phyloP scores from a whole-genome alignment of 1,140 invertebrate genomes.

The Grapholita molesta region DNA sequence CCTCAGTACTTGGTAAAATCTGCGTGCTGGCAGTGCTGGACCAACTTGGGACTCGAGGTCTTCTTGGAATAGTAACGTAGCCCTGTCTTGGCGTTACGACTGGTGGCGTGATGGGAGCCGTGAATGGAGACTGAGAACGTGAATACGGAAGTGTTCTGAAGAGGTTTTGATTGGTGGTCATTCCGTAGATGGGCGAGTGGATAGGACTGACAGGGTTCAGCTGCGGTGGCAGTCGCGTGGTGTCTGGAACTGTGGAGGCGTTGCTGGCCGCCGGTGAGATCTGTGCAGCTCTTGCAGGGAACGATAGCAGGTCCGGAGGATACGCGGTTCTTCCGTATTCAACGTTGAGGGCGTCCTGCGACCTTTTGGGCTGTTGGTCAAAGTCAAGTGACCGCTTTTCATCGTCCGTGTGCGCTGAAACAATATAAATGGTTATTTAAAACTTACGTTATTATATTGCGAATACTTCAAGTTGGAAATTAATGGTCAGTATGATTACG shows the following conservation, averaged over 20 bases:
- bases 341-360: conserved; percentile 71
- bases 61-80: conserved; percentile 90
- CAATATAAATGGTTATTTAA: conserved; percentile 25
- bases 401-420: conserved; percentile 80
- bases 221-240: conserved; percentile 73
- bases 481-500: neutral
- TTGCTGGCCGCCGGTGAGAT: conserved; percentile 86
- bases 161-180: conserved; percentile 72
- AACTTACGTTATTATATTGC: neutral
- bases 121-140: conserved; percentile 85
- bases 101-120: conserved; percentile 76
- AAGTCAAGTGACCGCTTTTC: conserved; percentile 81
- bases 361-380: conserved; percentile 66
- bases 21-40: conserved; percentile 81
- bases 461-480: neutral
- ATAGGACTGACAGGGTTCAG: conserved; percentile 75
- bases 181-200: conserved; percentile 78
- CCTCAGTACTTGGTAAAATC: conserved; percentile 77
- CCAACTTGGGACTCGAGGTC: conserved; percentile 90
- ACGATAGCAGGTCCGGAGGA: conserved; percentile 90
- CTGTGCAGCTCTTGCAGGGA: conserved; percentile 82
- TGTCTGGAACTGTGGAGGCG: conserved; percentile 87
- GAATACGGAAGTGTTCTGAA: conserved; percentile 86
- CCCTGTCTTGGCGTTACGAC: conserved; percentile 84
- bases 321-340: conserved; percentile 79